A percentile compares a stretch with the other conserved stretches of the same genome.
These are phyloP conservation scores for Calameuta pallipes DNA, from an alignment of 2,888 invertebrate species.

Conservation along the genomic window DNA sequence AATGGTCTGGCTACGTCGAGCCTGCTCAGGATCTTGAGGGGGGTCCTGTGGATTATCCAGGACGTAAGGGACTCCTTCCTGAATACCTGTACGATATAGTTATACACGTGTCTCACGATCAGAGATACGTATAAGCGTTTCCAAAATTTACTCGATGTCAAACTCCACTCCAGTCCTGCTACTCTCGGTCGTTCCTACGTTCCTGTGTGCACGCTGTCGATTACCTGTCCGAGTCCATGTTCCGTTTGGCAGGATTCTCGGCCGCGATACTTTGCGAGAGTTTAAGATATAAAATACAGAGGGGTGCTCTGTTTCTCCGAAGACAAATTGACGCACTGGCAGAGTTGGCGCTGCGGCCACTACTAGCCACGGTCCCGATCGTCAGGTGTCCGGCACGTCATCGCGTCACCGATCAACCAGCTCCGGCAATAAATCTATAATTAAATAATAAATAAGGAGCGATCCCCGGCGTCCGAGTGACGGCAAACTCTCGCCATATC, in stretches of 20 bases:
- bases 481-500: conserved; percentile 53
- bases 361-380: conserved; percentile 16
- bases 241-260: not conserved
- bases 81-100: not conserved
- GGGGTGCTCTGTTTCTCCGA: conserved; percentile 29
- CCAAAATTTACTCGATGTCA: not conserved
- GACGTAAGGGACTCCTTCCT: not conserved
- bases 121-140: too few relatives aligned
- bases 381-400: conserved; percentile 40
- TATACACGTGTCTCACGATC: not conserved
- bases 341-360: not conserved
- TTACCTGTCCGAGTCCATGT: not conserved
- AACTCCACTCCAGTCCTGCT: not conserved
- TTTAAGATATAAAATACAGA: conserved; percentile 40
- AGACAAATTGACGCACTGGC: conserved; percentile 36
- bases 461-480: conserved; percentile 34
- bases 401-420: conserved; percentile 36
- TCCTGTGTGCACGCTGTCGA: not conserved
- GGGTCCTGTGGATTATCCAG: not conserved
- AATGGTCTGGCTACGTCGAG: not conserved
- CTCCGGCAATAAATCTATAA: conserved; percentile 56
- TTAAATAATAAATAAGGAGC: conserved; percentile 59
- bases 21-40: not conserved
- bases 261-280: conserved; percentile 36
- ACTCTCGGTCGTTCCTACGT: not conserved